Evolutionary conservation across 1,140 invertebrate genomes (phyloP).

Genomic region (Aphaenogaster ashmeadi): DNA sequence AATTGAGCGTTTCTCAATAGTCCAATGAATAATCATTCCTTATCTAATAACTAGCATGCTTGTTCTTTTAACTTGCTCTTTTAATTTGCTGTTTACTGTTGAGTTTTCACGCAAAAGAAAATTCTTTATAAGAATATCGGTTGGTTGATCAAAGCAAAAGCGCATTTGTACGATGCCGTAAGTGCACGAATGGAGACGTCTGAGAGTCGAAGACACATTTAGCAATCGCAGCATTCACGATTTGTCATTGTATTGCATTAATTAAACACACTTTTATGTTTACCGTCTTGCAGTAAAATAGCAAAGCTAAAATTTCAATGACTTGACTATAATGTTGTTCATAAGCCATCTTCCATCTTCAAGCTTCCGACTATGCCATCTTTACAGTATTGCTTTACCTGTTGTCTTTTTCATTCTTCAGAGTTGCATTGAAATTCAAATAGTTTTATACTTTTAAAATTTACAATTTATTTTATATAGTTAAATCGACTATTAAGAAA

Average conservation of each 20-base stretch:
- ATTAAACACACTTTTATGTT: constrained; percentile 25
- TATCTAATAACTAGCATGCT: background rate
- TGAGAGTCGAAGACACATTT: background rate
- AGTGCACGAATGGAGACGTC: background rate
- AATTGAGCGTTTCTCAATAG: background rate
- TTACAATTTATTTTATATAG: background rate
- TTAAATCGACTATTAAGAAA: background rate
- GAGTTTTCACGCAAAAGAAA: background rate
- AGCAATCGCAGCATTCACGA: background rate
- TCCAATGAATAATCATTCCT: background rate
- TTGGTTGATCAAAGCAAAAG: constrained; percentile 2
- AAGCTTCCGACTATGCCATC: background rate
- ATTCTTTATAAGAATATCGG: background rate
- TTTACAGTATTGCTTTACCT: background rate
- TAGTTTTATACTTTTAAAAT: background rate
- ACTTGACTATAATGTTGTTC: background rate
- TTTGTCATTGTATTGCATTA: constrained; percentile 23
- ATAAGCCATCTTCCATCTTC: background rate
- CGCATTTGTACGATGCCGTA: background rate
- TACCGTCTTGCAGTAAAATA: background rate
- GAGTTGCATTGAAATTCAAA: background rate
- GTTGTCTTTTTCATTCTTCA: background rate
- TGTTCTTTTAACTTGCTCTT: constrained; percentile 4
- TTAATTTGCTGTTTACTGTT: background rate
- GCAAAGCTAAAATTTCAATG: background rate